phyloP scores from a whole-genome alignment of 30 jellyfish, hydroid and myxozoan genomes.

The Cassiopea xamachana region DNA sequence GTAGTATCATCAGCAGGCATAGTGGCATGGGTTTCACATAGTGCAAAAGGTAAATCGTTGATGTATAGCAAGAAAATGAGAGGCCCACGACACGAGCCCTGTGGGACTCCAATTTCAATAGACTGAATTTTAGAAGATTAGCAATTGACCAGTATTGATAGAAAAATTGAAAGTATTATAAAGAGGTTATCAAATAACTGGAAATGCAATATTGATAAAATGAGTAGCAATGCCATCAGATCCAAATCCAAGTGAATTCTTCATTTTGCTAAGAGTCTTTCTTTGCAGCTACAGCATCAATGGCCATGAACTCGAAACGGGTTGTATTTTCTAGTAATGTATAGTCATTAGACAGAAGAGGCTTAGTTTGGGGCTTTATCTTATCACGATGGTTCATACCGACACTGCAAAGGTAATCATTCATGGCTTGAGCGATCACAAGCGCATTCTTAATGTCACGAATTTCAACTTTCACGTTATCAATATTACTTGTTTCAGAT shows the following conservation, averaged over 20 bases:
- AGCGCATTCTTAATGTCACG: conserved; percentile 1
- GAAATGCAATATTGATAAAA: conserved; percentile 31
- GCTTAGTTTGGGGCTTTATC: conserved; percentile 43
- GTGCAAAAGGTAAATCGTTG: too few relatives aligned
- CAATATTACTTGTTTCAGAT: conserved; percentile 6
- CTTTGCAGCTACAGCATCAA: conserved; percentile 22
- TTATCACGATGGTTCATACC: conserved; percentile 1
- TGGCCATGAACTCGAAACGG: conserved; percentile 4
- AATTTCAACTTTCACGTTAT: conserved; percentile 14
- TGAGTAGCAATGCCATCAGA: conserved; percentile 32
- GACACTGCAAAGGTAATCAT: conserved; percentile 36
- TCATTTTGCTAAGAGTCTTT: conserved; percentile 12
- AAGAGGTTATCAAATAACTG: conserved; percentile 4
- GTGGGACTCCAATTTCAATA: too few relatives aligned
- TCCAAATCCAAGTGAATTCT: conserved; percentile 36
- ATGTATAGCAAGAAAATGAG: too few relatives aligned
- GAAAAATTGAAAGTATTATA: conserved; percentile 3
- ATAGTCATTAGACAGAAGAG: conserved; percentile 36
- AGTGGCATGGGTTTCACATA: too few relatives aligned
- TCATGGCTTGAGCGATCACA: conserved; percentile 27
- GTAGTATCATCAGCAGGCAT: too few relatives aligned
- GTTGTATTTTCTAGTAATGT: neutral
- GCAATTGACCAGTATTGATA: neutral
- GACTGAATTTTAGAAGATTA: neutral
- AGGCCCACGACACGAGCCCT: too few relatives aligned